These are phyloP conservation scores for Anastatus disparis DNA, from an alignment of 1,140 invertebrate species.

Conservation along the genomic window DNA sequence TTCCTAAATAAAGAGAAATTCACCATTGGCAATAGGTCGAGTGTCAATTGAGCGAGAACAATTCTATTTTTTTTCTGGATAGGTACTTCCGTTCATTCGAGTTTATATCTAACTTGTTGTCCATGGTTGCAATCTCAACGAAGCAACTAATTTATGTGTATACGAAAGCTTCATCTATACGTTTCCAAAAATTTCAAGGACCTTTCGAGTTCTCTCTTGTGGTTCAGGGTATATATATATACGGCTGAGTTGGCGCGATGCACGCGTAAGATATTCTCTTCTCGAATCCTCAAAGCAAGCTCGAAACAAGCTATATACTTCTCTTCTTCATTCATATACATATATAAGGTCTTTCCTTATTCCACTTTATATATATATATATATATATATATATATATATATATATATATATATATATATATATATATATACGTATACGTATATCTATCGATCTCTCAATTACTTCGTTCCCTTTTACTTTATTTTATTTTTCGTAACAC, in stretches of 20 bases:
- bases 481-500: neutral
- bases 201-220: neutral
- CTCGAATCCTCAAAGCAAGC: neutral
- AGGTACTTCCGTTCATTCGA: no score
- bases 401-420: no score
- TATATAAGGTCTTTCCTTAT: no score
- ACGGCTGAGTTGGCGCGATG: constrained; percentile 25
- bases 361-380: no score
- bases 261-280: constrained; percentile 50
- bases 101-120: neutral
- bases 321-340: neutral
- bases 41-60: constrained; percentile 44
- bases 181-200: constrained; percentile 26
- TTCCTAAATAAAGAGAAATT: no score
- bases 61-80: no score
- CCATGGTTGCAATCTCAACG: neutral
- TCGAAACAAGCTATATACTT: neutral
- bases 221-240: neutral
- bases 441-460: constrained; percentile 36
- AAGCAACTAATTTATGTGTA: constrained; percentile 12
- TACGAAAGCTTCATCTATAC: neutral
- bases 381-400: no score
- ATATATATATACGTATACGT: no score
- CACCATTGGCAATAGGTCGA: constrained; percentile 47
- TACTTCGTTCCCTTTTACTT: constrained; percentile 12